These are phyloP conservation scores for Brachynemurus nebulosus DNA, from an alignment of 2,888 invertebrate genomes.

Conservation along the genomic window DNA sequence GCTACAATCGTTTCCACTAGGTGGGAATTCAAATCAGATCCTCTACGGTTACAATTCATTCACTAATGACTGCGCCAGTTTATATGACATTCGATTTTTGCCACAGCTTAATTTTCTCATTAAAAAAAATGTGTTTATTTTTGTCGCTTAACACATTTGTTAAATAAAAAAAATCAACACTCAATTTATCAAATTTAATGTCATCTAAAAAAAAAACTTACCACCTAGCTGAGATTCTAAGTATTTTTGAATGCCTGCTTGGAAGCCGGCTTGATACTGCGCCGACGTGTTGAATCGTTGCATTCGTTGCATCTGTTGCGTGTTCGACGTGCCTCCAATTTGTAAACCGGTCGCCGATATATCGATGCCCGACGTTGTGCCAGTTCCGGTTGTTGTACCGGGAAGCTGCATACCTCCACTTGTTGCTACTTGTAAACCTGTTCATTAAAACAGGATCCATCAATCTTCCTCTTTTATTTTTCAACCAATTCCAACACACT, in stretches of 20 bases:
- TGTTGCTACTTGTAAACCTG: slow-evolving; percentile 31
- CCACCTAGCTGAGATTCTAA: slow-evolving; percentile 26
- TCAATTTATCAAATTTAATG: not conserved
- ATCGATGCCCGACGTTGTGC: not conserved
- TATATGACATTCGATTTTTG: no score
- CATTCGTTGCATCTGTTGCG: not conserved
- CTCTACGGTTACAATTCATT: no score
- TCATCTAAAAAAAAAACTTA: not conserved
- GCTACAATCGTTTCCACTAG: no score
- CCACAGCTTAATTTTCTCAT: no score
- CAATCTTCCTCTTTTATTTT: not conserved
- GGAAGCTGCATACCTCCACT: slow-evolving; percentile 20
- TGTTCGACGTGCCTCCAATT: not conserved
- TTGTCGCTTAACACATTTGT: no score
- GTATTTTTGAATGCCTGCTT: slow-evolving; percentile 28
- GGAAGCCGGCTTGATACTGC: slow-evolving; percentile 26
- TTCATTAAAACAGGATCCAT: not conserved
- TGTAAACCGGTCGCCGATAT: not conserved
- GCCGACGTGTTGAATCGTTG: slow-evolving; percentile 21
- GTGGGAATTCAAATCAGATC: no score
- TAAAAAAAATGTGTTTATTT: no score
- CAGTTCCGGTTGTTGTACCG: not conserved
- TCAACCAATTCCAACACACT: no score
- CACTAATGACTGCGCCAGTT: no score
- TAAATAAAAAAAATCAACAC: not conserved